Evolutionary conservation across 2,797 vertebrate species (phyloP), one percentile per base, ranked within the genome.

Genomic region (Cyprinodon diabolis): DNA sequence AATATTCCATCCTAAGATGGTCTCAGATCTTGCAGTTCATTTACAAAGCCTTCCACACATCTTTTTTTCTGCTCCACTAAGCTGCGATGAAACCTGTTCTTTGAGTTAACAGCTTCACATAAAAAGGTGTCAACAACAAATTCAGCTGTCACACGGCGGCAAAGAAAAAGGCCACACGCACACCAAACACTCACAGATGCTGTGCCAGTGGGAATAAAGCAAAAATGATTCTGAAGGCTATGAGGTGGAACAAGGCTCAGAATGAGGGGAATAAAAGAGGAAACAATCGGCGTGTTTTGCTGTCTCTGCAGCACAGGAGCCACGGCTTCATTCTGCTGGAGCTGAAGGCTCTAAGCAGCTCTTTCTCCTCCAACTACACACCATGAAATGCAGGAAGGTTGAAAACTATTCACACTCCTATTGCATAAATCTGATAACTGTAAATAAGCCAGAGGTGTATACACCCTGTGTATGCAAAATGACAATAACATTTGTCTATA

Each of bases 241-340:
- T 21, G 12, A 25, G 47, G 6, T 19, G 55, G 56, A 68, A 74
- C 60, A 25, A 48, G 68, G 19, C 56, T 30, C 45, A 4, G 43
- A 69, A 66, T 52, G 62, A 68, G 40, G 43, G 35, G 52, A 73
- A 65, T 51, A 77, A 58, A 69, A 74, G 56, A 75, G 62, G 37
- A 67, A 63, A 35, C 37, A 43, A 63, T 63, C 60, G 5, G 11
- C 40, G 60, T 43, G 60, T 63, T 30, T 63, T 43, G 11, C 9
- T 40, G 60, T 40, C 60, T 43, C 40, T 19, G 17, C 35, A 35
- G 30, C 30, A 6, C 45, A 6, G 40, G 40, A 66, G n/a, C 14
- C 43, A 48, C 63, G 25, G 63, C 43, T 66, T 66, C 14, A 35
- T 35, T 60, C 14, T 37, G 14, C 7, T 30, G 13, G 57, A 35